Base-by-base conservation (phyloP, 1,140 invertebrate species). In the Meloidogyne exigua region DNA sequence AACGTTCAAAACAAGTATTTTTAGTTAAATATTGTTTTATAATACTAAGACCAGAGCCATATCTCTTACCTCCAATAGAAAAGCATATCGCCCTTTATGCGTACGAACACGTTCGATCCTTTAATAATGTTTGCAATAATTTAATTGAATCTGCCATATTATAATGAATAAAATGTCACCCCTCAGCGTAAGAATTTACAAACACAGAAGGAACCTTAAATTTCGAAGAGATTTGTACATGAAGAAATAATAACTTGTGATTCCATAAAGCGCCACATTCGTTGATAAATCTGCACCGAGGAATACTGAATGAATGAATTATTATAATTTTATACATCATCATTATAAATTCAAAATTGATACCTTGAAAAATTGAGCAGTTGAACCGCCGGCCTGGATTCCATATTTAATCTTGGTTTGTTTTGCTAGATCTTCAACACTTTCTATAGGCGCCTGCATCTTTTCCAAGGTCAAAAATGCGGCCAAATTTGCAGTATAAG, bases 381-480 rank as follows among this genome's bases (percentile, higher is more conserved):
- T 96, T 25, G 94, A 93, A 36, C 95, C 94, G 79, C 92, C 91
- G 76, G 90, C 89, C 9, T 94, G 88, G 0, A 93, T 95, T 18
- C 95, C 95, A 85, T 97, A 97, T 88, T 95, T 92, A 4, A 99
- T 95, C 89, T 96, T 94, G 5, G 93, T 95, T 89, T 98, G 95
- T 65, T 93, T 92, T 4, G 93, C 92, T 15, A 97, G 89, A 89
- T 96, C 95, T 88, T 97, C 94, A 0, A 94, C 92, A 9, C 93
- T 94, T 87, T 96, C 95, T 77, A 98, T 95, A 0, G 94, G 94
- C 10, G 94, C 92, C 0, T 95, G 92, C 92, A 97, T 95, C 68
- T 94, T 90, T 88, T 96, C 94, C 18, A 96, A 93, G 0, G 94
- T 96, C 63, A 89, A 73, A 77, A 98, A 98, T 15, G 96, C 95